Evolutionary conservation across 2,113 vertebrate species (phyloP), one percentile per base, ranked within the genome.

Genomic region (Cottus gobio): DNA sequence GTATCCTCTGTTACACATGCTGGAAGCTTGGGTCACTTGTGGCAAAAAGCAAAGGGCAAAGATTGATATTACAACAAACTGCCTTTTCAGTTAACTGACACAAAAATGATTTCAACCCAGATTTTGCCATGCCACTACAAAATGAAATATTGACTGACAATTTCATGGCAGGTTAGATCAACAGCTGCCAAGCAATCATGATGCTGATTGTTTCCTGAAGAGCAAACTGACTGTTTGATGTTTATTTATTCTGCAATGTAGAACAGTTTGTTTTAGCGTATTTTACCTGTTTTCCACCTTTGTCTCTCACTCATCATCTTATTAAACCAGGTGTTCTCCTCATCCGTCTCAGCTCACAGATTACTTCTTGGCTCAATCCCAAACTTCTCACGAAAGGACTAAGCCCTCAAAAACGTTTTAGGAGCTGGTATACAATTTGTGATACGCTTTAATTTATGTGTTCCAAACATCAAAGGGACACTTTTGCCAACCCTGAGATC

Each of bases 121-220:
- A 73, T 56, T 54, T 61, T 65, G 28, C 48, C 24, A 52, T 52
- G 65, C n/a, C 48, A 72, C 12, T n/a, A 54, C 48, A 73, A 75
- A 82, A 81, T 82, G 11, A 87, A 88, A 80, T 86, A 89, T 65
- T 75, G 64, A 85, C 70, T 42, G 46, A 80, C 36, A 79, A 86
- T 73, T 86, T 83, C 68, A 78, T 48, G 22, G 71, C 61, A 80
- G 82, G 63, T 84, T 79, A 65, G 39, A 65, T 20, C 48, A 71
- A 66, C 85, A 77, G 64, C 66, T 82, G 57, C 63, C 67, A 44
- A 37, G 48, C 8, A 63, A 34, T 71, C 64, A 36, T 44, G 34
- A 26, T 2, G 34, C 44, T 28, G 52, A 73, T 71, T 64, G 54
- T 76, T 83, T 72, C 67, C 71, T 79, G 4, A 24, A 60, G 77